Base-by-base conservation (phyloP, 2,797 vertebrate genomes). In the Sebastes matsubarae region DNA sequence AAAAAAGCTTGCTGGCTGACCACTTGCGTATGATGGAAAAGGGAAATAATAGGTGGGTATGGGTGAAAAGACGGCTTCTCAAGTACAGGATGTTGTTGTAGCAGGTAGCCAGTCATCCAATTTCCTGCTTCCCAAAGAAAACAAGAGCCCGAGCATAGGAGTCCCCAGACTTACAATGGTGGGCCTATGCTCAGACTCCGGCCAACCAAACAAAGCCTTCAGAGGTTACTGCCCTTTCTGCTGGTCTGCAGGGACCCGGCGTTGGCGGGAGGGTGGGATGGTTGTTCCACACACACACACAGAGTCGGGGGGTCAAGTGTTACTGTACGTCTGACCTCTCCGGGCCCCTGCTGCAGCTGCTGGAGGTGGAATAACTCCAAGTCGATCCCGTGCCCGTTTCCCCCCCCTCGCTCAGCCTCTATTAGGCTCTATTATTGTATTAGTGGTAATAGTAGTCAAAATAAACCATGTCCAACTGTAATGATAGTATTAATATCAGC, bases 41-140 rank as follows among this genome's bases (percentile, higher is more conserved):
- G 91, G 95, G 94, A 96, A 96, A 96, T 95, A 96, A 96, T 96
- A 96, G 95, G 95, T 96, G 95, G 95, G 95, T 95, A 95, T 94
- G 95, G 95, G 95, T 93, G 93, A 95, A 96, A 94, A 95, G 94
- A 96, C 93, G 93, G 88, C 95, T 96, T 96, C 96, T 96, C 95
- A 95, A 96, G 95, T 95, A 94, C 96, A 96, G 96, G 96, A 96
- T 96, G 96, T 96, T 96, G 96, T 96, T 96, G 94, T 96, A 96
- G 95, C 96, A 96, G 96, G 96, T 96, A 96, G 96, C 94, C 95
- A 96, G 95, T 96, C 95, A 95, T 96, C 95, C 95, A 96, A 96
- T 96, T 96, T 96, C 96, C 96, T 96, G 95, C 95, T 96, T 96
- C 96, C 95, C 95, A 95, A 96, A 96, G 95, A 96, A 96, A 96